Evolutionary conservation across 2,113 vertebrate genomes (phyloP), one percentile per base, ranked within the genome.

Genomic region (Spermophilus dauricus): DNA sequence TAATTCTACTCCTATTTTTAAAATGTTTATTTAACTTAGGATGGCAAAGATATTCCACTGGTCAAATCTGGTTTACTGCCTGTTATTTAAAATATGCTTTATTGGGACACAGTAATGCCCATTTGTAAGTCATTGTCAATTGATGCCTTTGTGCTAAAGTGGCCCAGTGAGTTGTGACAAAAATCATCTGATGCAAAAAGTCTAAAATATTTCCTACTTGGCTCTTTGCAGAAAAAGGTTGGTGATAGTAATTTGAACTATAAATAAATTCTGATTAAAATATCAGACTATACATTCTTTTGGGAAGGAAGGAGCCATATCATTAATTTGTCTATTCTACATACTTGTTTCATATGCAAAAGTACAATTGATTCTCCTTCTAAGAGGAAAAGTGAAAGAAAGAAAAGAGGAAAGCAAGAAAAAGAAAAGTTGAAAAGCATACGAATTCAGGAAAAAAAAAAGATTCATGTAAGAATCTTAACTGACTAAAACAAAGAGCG

Each of bases 191-290:
- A 32, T 26, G 12, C 14, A n/a, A 13, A 73, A 63, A 69, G 9
- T 24, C 3, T 72, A 69, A 78, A 89, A 53, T 89, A 91, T 83
- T 92, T 51, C 6, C 37, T 58, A 26, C 75, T 75, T 93, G 34
- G 12, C 4, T 37, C 17, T 86, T 86, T 87, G 39, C 24, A 89
- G 18, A 82, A 87, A 88, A 80, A 34, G 26, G 0, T 58, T 77
- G 32, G 24, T 17, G 8, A 65, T 69, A 24, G 8, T 51, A 63
- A 69, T 87, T n/a, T 92, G 39, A 87, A 83, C 30, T 93, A 37
- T 24, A 78, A 82, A 90, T 78, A 78, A 73, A 91, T 72, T 84
- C 48, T 83, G 30, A 80, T 67, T 87, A 69, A 14, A 96, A 78
- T 90, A 88, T 65, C 69, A 61, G 34, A 69, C 51, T 94, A 69